These are phyloP conservation scores for Neoascia interrupta DNA, from an alignment of 2,888 invertebrate species.

Conservation along the genomic window DNA sequence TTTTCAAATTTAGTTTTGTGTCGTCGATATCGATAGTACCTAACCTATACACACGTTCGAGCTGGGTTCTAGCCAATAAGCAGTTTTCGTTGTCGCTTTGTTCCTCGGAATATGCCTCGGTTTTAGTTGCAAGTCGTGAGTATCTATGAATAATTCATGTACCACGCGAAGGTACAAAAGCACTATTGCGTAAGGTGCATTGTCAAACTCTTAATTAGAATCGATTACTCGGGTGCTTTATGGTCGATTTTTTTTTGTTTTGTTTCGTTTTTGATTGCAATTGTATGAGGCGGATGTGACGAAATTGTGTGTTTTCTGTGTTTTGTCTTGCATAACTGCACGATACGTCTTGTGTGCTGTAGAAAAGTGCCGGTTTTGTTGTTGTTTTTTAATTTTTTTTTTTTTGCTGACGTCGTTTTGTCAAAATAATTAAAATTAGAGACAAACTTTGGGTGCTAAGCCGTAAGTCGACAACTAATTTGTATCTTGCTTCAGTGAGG, in stretches of 20 bases:
- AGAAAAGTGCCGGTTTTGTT: too few relatives aligned
- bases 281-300: slow-evolving; percentile 35
- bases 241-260: not conserved
- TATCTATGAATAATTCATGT: slow-evolving; percentile 44
- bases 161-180: slow-evolving; percentile 21
- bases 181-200: slow-evolving; percentile 51
- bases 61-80: slow-evolving; percentile 12
- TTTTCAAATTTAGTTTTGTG: not conserved
- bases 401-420: not conserved
- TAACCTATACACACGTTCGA: too few relatives aligned
- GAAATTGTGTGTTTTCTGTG: too few relatives aligned
- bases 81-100: not conserved
- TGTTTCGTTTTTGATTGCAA: not conserved
- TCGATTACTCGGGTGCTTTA: slow-evolving; percentile 43
- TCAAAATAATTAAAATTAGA: too few relatives aligned
- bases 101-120: not conserved
- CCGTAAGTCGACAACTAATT: too few relatives aligned
- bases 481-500: too few relatives aligned
- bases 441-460: too few relatives aligned
- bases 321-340: not conserved
- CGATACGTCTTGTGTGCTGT: not conserved
- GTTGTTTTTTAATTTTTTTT: too few relatives aligned
- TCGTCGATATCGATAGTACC: too few relatives aligned
- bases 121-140: slow-evolving; percentile 6
- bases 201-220: slow-evolving; percentile 62